Conservation (phyloP, 2,888 invertebrate species). For the Rhagophthalmus giganteus region DNA sequence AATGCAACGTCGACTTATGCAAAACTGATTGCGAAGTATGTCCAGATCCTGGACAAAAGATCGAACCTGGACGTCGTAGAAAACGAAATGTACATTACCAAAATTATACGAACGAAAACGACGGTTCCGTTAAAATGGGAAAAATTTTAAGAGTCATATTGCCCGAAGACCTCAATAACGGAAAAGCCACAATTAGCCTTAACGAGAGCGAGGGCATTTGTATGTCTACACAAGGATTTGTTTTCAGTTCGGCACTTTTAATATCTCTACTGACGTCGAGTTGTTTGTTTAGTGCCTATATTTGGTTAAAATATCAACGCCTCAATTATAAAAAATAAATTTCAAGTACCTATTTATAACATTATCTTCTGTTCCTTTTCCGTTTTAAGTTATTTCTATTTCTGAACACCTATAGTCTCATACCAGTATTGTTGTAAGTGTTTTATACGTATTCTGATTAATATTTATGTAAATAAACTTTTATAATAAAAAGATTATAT, state of each 20-base stretch:
- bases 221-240: slow-evolving; percentile 65
- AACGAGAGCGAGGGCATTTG: slow-evolving; percentile 59
- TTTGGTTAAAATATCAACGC: slow-evolving; percentile 58
- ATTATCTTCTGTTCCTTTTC: slow-evolving; percentile 10
- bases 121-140: slow-evolving; percentile 65
- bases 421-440: slow-evolving; percentile 10
- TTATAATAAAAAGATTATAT: slow-evolving; percentile 20
- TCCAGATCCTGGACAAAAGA: slow-evolving; percentile 65
- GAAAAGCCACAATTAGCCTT: slow-evolving; percentile 47
- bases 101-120: slow-evolving; percentile 58
- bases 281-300: slow-evolving; percentile 57
- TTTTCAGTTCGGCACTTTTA: slow-evolving; percentile 64
- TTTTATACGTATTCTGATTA: slow-evolving; percentile 16
- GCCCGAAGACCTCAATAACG: slow-evolving; percentile 65
- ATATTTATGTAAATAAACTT: slow-evolving; percentile 29
- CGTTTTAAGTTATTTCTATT: slow-evolving; percentile 29
- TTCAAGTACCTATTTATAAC: slow-evolving; percentile 10
- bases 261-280: slow-evolving; percentile 64
- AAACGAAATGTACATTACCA: slow-evolving; percentile 56
- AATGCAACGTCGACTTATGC: slow-evolving; percentile 81
- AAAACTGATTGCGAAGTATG: slow-evolving; percentile 79
- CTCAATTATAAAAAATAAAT: slow-evolving; percentile 21
- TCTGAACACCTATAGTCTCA: background rate
- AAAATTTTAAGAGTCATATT: slow-evolving; percentile 70
- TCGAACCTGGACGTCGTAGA: slow-evolving; percentile 57